Conservation (phyloP, 1,140 invertebrate genomes). For the Batillaria attramentaria region DNA sequence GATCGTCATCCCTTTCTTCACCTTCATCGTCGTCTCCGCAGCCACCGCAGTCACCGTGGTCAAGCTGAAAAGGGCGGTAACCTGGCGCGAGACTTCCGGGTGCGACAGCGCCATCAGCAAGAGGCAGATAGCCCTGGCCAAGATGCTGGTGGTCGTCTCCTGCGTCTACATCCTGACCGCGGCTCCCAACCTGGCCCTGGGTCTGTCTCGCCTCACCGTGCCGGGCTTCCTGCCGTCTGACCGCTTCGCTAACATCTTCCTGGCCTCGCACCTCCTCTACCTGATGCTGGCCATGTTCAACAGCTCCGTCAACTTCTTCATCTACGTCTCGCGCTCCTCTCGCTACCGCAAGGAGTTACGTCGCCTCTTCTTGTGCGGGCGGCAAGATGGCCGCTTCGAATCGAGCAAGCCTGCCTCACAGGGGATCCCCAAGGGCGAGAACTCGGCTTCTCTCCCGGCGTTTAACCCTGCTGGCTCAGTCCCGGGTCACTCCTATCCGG, state of each 20-base stretch:
- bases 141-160: slow-evolving; percentile 18
- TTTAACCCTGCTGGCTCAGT: no score
- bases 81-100: background rate
- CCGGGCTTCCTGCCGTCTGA: background rate
- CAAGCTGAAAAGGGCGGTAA: background rate
- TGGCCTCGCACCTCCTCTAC: background rate
- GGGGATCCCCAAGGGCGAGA: no score
- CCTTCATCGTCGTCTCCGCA: background rate
- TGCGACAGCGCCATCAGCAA: background rate
- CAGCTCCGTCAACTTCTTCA: slow-evolving; percentile 20
- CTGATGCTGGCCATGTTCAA: background rate
- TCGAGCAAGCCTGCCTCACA: no score
- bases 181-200: slow-evolving; percentile 13
- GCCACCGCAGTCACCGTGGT: slow-evolving; percentile 21
- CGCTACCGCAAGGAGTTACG: background rate
- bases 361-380: background rate
- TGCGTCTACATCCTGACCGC: slow-evolving; percentile 1
- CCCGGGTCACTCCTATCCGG: no score
- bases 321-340: slow-evolving; percentile 15
- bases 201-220: background rate
- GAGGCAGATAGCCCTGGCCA: background rate
- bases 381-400: no score
- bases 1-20: background rate
- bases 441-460: no score
- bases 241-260: slow-evolving; percentile 5